Evolutionary conservation across 2,888 invertebrate genomes (phyloP).

Genomic region (Eupithecia pulchellata): DNA sequence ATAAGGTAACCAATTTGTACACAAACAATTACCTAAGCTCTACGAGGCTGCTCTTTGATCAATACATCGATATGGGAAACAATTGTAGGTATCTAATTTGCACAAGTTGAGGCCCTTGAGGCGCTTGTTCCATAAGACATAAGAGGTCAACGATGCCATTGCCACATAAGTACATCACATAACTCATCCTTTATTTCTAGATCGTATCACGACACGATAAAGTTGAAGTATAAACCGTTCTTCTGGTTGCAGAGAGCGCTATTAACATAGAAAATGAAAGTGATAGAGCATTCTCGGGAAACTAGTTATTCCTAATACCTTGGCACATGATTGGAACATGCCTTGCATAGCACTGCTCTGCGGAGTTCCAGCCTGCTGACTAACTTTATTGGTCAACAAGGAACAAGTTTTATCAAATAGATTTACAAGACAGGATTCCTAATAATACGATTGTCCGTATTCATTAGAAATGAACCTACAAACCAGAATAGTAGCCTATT

Average conservation of each 20-base stretch:
- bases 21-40: slow-evolving; percentile 3
- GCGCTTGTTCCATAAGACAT: neutral
- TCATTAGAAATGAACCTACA: neutral
- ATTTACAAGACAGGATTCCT: neutral
- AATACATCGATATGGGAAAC: slow-evolving; percentile 4
- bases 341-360: neutral
- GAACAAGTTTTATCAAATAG: slow-evolving; percentile 7
- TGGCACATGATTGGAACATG: neutral
- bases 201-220: neutral
- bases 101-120: neutral
- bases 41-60: slow-evolving; percentile 17
- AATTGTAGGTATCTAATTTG: slow-evolving; percentile 19
- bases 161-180: neutral
- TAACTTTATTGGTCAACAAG: slow-evolving; percentile 15
- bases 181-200: neutral
- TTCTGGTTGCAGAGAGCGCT: neutral
- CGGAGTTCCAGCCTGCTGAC: slow-evolving; percentile 1
- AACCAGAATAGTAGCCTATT: too few relatives aligned
- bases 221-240: neutral
- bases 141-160: neutral
- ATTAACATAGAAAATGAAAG: slow-evolving; percentile 21
- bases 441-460: neutral
- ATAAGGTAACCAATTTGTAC: neutral
- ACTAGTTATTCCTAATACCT: slow-evolving; percentile 11
- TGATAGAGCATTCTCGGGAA: slow-evolving; percentile 6